Conservation (phyloP, 2,113 vertebrate genomes). For the Casuarius casuarius region DNA sequence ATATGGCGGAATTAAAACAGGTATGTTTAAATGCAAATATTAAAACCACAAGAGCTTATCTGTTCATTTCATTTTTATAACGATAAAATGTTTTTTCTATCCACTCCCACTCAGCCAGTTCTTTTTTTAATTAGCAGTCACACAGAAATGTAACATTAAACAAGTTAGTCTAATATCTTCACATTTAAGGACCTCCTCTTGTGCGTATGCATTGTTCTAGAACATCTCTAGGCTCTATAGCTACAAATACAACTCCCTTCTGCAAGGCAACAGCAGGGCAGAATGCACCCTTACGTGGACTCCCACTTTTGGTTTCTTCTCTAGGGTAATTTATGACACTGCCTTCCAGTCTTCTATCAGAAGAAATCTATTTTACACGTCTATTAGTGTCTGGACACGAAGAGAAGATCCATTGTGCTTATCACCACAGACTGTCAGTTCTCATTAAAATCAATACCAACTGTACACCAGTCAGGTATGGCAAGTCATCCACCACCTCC, state of each 20-base stretch:
- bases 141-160: not conserved
- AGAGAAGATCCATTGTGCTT: not conserved
- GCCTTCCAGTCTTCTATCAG: not conserved
- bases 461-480: not conserved
- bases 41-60: not conserved
- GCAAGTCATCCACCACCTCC: not conserved
- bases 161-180: not conserved
- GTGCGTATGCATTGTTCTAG: not conserved
- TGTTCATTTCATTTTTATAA: not conserved
- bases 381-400: not conserved
- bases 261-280: not conserved
- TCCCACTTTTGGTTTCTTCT: not conserved
- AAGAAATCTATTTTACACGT: not conserved
- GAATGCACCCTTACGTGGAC: accelerated
- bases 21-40: not conserved
- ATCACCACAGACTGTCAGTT: not conserved
- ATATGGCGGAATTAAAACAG: not conserved
- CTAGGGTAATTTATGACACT: not conserved
- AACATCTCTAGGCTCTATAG: not conserved
- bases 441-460: not conserved
- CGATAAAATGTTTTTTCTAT: not conserved
- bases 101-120: not conserved
- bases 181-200: not conserved
- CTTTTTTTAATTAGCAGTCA: not conserved
- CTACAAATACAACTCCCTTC: not conserved